Base-by-base conservation (phyloP, 1,140 invertebrate species). In the Lanistes nyassanus region DNA sequence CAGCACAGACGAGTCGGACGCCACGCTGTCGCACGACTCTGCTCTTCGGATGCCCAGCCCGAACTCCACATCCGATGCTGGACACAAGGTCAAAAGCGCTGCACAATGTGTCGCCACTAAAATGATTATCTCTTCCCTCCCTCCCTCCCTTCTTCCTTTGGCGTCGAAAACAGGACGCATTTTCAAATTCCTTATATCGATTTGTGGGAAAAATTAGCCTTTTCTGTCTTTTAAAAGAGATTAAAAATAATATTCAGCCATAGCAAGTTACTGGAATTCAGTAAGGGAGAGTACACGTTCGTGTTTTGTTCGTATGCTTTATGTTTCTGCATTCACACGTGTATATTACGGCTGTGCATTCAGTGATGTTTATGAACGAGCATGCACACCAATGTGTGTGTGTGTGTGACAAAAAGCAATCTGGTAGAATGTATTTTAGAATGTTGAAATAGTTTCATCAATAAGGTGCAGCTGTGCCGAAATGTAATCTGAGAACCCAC, bases 11-110 rank as follows among this genome's bases (percentile, higher is more conserved):
- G 94, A 94, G 78, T 95, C 94, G 7, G 94, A 95, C 77, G 93
- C 94, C 9, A 95, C 93, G 58, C 94, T 95, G 76, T 95, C 94
- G 85, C 94, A 95, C 56, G 94, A 95, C 76, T 94, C 91, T 2
- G 94, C 94, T 66, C 94, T 89, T 75, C 94, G 74, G 71, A 89
- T 83, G 13, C 85, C 84, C 71, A 87, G 80, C 34, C 80, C 78
- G 65, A 86, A 77, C 73, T 87, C 83, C 55, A 84, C 75, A 65
- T 88, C 85, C 36, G 87, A 85, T 21, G 82, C 82, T 86, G 75
- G 21, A 66, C 31, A 73, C 9, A 62, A 39, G 31, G 39, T 11
- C n/a, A 58, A 39, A 58, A 64, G 16, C 7, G 21, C 19, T 58
- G 29, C 6, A 58, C 6, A 34, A 23, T 37, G 21, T 66, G 29